A percentile compares a stretch with the other conserved stretches of the same genome.
phyloP scores from a whole-genome alignment of 2,888 invertebrate species.

The Tenthredo livida region DNA sequence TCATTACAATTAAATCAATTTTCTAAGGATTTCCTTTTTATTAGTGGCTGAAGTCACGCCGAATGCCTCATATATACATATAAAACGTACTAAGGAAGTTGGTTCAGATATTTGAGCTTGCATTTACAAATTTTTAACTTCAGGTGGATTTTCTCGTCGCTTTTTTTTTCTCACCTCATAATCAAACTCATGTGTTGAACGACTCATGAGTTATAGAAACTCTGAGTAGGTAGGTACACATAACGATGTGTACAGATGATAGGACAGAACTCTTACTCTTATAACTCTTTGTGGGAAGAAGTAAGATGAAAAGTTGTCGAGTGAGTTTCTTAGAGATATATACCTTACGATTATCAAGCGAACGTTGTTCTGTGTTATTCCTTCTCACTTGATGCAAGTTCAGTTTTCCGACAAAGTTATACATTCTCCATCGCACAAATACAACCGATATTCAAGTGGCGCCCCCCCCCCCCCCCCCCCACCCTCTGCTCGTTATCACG shows the following conservation, averaged over 20 bases:
- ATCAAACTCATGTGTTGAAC: conserved; percentile 17
- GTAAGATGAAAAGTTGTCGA: neutral
- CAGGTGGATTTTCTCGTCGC: neutral
- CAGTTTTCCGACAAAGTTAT: neutral
- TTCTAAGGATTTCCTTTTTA: no score
- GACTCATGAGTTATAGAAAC: neutral
- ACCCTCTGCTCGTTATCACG: no score
- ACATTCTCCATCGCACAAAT: neutral
- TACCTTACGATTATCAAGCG: neutral
- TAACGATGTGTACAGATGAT: conserved; percentile 19
- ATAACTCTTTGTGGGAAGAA: neutral
- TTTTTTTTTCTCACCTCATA: conserved; percentile 4
- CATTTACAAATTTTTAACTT: neutral
- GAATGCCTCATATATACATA: no score
- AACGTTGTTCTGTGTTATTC: neutral
- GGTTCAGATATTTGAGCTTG: neutral
- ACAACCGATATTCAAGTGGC: neutral
- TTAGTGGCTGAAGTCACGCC: no score
- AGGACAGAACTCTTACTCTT: conserved; percentile 12
- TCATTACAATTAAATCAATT: no score
- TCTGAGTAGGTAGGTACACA: no score
- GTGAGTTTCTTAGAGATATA: conserved; percentile 19
- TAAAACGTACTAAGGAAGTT: neutral
- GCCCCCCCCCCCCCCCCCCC: no score
- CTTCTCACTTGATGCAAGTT: neutral